Evolutionary conservation across 2,113 vertebrate species (phyloP).

Genomic region (Phrynosoma blainvillii): DNA sequence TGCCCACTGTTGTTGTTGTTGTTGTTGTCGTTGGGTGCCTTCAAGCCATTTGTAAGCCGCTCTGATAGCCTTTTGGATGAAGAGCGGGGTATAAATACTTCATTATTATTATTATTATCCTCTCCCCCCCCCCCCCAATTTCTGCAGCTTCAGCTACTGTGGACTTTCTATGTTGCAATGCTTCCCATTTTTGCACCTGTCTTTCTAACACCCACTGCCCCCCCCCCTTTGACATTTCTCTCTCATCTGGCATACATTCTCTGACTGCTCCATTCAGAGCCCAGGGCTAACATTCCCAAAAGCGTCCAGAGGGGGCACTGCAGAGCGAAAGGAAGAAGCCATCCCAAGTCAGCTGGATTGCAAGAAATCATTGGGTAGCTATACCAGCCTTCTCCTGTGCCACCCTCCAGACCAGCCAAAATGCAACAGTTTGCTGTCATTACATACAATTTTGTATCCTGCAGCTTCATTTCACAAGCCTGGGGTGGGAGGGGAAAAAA

Average conservation of each 20-base stretch:
- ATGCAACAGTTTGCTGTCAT: background rate
- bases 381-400: background rate
- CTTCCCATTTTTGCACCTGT: background rate
- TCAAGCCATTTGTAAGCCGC: too few relatives aligned
- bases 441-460: too few relatives aligned
- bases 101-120: too few relatives aligned
- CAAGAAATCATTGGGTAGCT: too few relatives aligned
- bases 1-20: too few relatives aligned
- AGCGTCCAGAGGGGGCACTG: slow-evolving; percentile 43
- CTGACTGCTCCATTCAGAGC: background rate
- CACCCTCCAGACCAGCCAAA: background rate
- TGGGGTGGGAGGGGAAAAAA: too few relatives aligned
- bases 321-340: slow-evolving; percentile 49
- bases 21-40: too few relatives aligned
- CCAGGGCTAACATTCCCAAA: slow-evolving; percentile 20
- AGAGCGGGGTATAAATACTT: too few relatives aligned
- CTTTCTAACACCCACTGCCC: background rate
- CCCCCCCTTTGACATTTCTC: background rate
- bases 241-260: background rate
- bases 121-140: background rate
- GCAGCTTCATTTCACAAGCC: background rate
- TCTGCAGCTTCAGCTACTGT: background rate
- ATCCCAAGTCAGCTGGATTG: too few relatives aligned
- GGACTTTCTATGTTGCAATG: background rate
- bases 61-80: too few relatives aligned